Evolutionary conservation across 2,797 vertebrate genomes (phyloP).

Genomic region (Cottoperca gobio): DNA sequence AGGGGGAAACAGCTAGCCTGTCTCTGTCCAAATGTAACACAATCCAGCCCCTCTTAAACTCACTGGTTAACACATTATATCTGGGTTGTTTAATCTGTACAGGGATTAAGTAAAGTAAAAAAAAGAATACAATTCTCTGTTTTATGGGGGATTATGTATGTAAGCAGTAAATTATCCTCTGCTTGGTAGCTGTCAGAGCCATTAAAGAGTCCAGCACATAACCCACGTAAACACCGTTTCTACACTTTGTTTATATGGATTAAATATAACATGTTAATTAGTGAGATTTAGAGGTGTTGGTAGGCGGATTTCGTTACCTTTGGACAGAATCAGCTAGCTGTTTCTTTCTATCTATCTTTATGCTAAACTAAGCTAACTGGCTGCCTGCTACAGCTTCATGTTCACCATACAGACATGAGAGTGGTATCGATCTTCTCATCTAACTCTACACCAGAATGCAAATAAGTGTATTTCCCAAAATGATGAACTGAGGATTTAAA

Average conservation of each 20-base stretch:
- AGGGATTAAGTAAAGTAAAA: background rate
- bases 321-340: background rate
- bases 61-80: background rate
- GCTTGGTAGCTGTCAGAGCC: conserved; percentile 7
- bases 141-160: background rate
- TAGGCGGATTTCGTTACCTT: background rate
- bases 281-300: background rate
- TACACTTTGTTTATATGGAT: background rate
- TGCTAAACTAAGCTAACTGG: conserved; percentile 7
- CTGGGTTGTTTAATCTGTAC: background rate
- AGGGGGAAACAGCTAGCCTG: background rate
- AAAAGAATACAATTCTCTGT: background rate
- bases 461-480: background rate
- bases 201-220: background rate
- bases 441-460: background rate
- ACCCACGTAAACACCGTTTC: background rate
- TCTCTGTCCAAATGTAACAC: background rate
- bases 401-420: background rate
- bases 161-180: conserved; percentile 6
- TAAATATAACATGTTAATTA: background rate
- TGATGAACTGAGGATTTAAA: background rate
- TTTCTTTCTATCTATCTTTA: background rate
- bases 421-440: background rate
- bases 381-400: background rate
- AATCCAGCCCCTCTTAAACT: background rate